A percentile compares a stretch with the other conserved stretches of the same genome.
phyloP scores from a whole-genome alignment of 2,888 invertebrate species.

The Neoaliturus tenellus region DNA sequence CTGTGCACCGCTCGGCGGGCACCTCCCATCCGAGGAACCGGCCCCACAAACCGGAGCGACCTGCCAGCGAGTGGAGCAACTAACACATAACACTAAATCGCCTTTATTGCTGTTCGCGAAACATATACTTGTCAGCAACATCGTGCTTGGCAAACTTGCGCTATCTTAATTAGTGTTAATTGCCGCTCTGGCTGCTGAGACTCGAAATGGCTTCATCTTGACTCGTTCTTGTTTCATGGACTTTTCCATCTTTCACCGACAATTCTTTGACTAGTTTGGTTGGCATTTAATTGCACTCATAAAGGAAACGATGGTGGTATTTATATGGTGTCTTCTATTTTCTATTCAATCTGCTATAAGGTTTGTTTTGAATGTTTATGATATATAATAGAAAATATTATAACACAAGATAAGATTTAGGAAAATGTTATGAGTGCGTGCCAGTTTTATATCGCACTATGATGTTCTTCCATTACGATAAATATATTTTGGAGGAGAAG shows the following conservation, averaged over 20 bases:
- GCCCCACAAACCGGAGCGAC: background rate
- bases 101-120: background rate
- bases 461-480: too few species aligned
- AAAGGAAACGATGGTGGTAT: too few species aligned
- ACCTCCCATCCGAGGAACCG: background rate
- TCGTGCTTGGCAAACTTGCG: slow-evolving; percentile 52
- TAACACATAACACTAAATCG: slow-evolving; percentile 1
- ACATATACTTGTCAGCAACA: slow-evolving; percentile 33
- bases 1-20: too few species aligned
- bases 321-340: too few species aligned
- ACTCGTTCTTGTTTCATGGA: slow-evolving; percentile 40
- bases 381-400: too few species aligned
- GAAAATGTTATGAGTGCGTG: too few species aligned
- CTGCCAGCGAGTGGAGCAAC: background rate
- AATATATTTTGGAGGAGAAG: too few species aligned
- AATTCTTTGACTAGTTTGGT: background rate
- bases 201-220: slow-evolving; percentile 52
- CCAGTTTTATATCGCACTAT: too few species aligned
- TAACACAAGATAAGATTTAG: too few species aligned
- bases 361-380: too few species aligned
- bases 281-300: too few species aligned
- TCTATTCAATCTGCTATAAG: too few species aligned
- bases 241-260: background rate
- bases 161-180: slow-evolving; percentile 59
- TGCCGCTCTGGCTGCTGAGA: slow-evolving; percentile 43